Percentiles rank a stretch among this genome's conserved stretches.
Conservation (phyloP, 2,113 vertebrate species). For the Tor tambroides region DNA sequence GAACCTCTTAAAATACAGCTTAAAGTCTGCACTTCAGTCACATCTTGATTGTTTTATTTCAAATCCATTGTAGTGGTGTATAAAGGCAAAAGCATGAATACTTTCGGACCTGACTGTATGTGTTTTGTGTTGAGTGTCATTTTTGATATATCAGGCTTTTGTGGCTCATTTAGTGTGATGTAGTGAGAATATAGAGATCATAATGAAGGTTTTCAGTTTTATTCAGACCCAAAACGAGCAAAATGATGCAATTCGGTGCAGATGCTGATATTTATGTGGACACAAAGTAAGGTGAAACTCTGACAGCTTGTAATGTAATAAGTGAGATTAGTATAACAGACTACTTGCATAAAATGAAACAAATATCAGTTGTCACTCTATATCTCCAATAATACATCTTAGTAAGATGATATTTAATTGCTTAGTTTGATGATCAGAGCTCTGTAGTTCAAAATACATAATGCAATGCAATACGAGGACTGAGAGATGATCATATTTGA, state of each 20-base stretch:
- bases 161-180: background rate
- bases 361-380: background rate
- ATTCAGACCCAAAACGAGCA: background rate
- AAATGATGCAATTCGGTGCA: background rate
- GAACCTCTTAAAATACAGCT: too few species aligned
- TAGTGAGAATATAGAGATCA: background rate
- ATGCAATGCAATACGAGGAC: background rate
- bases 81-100: too few species aligned
- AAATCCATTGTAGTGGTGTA: too few species aligned
- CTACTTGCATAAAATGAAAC: background rate
- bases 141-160: background rate
- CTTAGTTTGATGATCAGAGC: background rate
- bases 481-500: background rate
- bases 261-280: background rate
- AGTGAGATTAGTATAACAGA: background rate
- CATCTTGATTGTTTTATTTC: too few species aligned
- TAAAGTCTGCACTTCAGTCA: too few species aligned
- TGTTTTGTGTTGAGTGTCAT: background rate
- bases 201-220: background rate
- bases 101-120: too few species aligned
- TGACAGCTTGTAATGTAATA: background rate
- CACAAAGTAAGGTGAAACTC: background rate
- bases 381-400: background rate
- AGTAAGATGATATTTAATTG: background rate
- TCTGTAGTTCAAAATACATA: background rate